Base-by-base conservation (phyloP, 2,888 invertebrate genomes). In the Formica aserva region DNA sequence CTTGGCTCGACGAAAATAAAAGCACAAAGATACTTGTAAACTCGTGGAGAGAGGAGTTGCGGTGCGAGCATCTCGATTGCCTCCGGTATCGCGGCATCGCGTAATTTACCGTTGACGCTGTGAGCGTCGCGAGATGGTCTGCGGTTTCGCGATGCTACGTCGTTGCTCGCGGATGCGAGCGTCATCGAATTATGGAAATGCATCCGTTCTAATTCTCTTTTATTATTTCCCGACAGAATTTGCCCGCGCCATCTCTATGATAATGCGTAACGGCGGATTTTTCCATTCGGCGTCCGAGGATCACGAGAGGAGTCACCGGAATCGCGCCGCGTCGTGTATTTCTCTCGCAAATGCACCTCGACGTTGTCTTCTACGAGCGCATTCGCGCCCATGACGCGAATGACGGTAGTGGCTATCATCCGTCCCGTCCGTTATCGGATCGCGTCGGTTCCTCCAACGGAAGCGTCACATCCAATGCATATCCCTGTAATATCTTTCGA, bases 111-210 rank as follows among this genome's bases (percentile, higher is more conserved):
- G 87, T 87, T 83, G 65, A 83, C 71, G 57, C 38, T 45, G 35
- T 5, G 57, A 62, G 29, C 66, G 35, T 18, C 55, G 62, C 22
- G 38, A 48, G 41, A 63, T 8, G 35, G 35, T 35, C 1, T 5
- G 9, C 11, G 32, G 22, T 72, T 74, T 48, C 55, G 63, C 48
- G 65, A 62, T 29, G 62, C 29, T 32, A 52, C 38, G 45, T 57
- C 45, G 32, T 55, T n/a, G 41, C 35, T 55, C n/a, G 41, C 35
- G 45, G n/a, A 22, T 65, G 35, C 71, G 32, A 48, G 69, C 83
- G 67, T 88, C 89, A 84, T 90, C 90, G 90, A 90, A 90, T 90
- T 90, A 90, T 90, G 89, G 89, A 90, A 87, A 90, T 90, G 83
- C 87, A 83, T 83, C 85, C 78, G 77, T 90, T 90, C 89, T 88